phyloP scores from a whole-genome alignment of 2,797 vertebrate genomes.

The Steatocranus sp. region DNA sequence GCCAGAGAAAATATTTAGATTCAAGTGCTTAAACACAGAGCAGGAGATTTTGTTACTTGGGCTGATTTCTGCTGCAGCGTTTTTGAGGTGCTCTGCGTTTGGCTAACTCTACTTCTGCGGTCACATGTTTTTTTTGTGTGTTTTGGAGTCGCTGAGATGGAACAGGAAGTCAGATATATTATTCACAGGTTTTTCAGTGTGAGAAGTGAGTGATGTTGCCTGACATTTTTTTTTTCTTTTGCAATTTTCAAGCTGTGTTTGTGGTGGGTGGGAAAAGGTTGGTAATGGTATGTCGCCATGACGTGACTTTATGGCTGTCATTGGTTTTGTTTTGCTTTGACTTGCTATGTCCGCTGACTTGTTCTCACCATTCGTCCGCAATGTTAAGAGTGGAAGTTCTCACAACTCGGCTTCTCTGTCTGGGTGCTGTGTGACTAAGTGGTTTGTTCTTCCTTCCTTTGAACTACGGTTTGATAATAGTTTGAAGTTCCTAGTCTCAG shows the following conservation, averaged over 20 bases:
- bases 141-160: constrained; percentile 54
- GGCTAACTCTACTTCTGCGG: constrained; percentile 35
- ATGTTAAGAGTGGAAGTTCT: constrained; percentile 34
- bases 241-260: not conserved
- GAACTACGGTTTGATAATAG: constrained; percentile 5
- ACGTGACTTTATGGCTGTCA: not conserved
- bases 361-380: constrained; percentile 11
- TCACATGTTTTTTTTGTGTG: constrained; percentile 36
- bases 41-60: constrained; percentile 2
- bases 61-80: constrained; percentile 1
- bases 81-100: constrained; percentile 28
- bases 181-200: constrained; percentile 56
- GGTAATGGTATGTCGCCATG: not conserved
- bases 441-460: constrained; percentile 54
- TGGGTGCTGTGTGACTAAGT: constrained; percentile 45
- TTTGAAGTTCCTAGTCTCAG: not conserved
- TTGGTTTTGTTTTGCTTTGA: constrained; percentile 8
- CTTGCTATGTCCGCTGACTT: not conserved
- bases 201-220: constrained; percentile 24
- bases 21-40: constrained; percentile 25
- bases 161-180: constrained; percentile 71
- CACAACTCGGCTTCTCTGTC: constrained; percentile 50
- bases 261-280: not conserved
- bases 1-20: not conserved
- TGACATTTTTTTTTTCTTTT: not conserved